Base-by-base conservation (phyloP, 1,140 invertebrate genomes). In the Scylla paramamosain region DNA sequence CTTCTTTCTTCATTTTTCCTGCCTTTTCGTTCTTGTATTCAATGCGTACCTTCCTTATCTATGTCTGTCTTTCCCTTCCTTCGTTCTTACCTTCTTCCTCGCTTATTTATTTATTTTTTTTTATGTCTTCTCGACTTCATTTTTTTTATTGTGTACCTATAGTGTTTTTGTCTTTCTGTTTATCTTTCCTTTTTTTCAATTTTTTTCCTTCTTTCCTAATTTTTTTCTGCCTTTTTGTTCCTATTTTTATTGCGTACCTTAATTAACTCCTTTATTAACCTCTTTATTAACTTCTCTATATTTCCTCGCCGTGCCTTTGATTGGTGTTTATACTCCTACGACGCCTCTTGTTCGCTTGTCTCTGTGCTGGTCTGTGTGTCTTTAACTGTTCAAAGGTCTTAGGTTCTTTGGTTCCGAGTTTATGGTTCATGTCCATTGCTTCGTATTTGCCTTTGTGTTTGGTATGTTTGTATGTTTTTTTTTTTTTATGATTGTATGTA, bases 361-460 rank as follows among this genome's bases (percentile, higher is more conserved):
- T 89, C 31, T 90, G 14, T 90, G 39, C 45, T n/a, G 20, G 39
- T 89, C 39, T 89, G 87, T 89, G 31, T 89, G 16, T 90, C n/a
- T 14, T 39, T 39, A 39, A 39, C 39, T 39, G 1, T 39, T 39
- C 25, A 31, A 1, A 6, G 12, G 4, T 2, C 16, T 82, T 4
- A 25, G 77, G 20, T 4, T 25, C 77, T 12, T 25, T 77, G 59
- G 25, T 12, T 12, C 59, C 59, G 10, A 10, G 10, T 25, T 12
- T 25, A 25, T 77, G 77, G 20, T 4, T 25, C 77, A 20, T 25
- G 28, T 28, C 77, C 1, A 82, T 28, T 25, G 77, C 77, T 20
- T 28, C 28, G 1, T 82, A 7, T 20, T 8, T 82, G 16, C 3
- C 77, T 25, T 39, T 83, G 1, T 83, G 1, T 29, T 83, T 25